These are phyloP conservation scores for Maniola jurtina DNA, from an alignment of 1,140 invertebrate species.

Conservation along the genomic window DNA sequence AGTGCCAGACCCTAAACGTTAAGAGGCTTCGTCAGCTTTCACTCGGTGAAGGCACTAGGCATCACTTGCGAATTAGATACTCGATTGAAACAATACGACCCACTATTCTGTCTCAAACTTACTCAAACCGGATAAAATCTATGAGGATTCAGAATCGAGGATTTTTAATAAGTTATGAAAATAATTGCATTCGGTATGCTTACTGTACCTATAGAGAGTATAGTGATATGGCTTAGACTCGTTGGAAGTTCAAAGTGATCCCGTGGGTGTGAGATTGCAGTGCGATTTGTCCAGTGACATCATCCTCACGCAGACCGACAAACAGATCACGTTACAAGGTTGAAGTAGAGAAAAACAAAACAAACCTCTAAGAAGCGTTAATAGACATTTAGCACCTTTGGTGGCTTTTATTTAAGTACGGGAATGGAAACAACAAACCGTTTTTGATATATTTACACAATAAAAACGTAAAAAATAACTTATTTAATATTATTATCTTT, in stretches of 20 bases:
- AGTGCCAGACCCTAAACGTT: conserved; percentile 34
- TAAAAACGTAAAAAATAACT: conserved; percentile 79
- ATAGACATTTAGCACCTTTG: conserved; percentile 77
- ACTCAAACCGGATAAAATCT: conserved; percentile 28
- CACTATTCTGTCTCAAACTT: conserved; percentile 36
- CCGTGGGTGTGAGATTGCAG: conserved; percentile 17
- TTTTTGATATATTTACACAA: conserved; percentile 73
- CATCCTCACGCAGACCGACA: conserved; percentile 45
- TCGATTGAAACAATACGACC: conserved; percentile 57
- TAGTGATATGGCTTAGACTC: conserved; percentile 35
- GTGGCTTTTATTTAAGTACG: conserved; percentile 65
- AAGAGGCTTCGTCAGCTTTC: conserved; percentile 36
- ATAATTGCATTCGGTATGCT: conserved; percentile 33
- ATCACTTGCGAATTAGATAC: conserved; percentile 51
- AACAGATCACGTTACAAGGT: conserved; percentile 35
- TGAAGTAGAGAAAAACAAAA: conserved; percentile 41
- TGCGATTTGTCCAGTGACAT: conserved; percentile 23
- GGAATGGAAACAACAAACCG: conserved; percentile 73
- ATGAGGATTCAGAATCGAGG: conserved; percentile 20
- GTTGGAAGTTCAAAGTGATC: conserved; percentile 13
- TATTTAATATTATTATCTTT: conserved; percentile 79
- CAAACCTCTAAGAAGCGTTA: conserved; percentile 57
- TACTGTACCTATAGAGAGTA: conserved; percentile 29
- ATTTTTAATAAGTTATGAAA: conserved; percentile 40
- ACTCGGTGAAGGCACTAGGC: conserved; percentile 61